Evolutionary conservation across 2,888 invertebrate species (phyloP), one percentile per base, ranked within the genome.

Genomic region (Agonopterix arenella): DNA sequence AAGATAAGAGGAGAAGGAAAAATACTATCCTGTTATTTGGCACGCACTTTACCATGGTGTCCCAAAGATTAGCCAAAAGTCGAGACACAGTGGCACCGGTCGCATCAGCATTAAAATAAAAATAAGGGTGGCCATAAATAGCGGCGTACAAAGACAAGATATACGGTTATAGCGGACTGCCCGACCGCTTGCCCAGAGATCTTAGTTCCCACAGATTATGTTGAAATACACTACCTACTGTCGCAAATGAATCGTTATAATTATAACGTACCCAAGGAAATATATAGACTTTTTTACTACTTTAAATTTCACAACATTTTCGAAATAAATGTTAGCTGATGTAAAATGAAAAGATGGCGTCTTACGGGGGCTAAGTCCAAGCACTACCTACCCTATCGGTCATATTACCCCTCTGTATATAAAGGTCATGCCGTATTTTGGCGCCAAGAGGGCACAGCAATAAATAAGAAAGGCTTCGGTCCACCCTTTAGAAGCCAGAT

Each of bases 61-160:
- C 49, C 49, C 41, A 41, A 28, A 45, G 45, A 45, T 49, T 45
- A 49, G 49, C 36, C n/a, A 10, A 40, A 18, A 11, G 40, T 54
- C 82, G 77, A 89, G 88, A 89, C 88, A 72, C 69, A 56, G 75
- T 58, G 89, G 89, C 89, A 80, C 86, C 89, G 75, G 64, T 68
- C 73, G 80, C 83, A 89, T 89, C 86, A 89, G 86, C 89, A 85
- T 88, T 86, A 85, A 88, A 89, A 88, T 88, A 89, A 88, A 89
- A 88, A 88, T 88, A 86, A 84, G 89, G 80, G 71, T 76, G 70
- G 73, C 73, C 78, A 81, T 88, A 89, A 88, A 88, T 88, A 88
- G 68, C 61, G 46, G 60, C 70, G 63, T 70, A 88, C 88, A 88
- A 89, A 84, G 81, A 80, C 80, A 80, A 88, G 89, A 89, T 88